Evolutionary conservation across 2,797 vertebrate genomes (phyloP).

Genomic region (Merluccius polli): DNA sequence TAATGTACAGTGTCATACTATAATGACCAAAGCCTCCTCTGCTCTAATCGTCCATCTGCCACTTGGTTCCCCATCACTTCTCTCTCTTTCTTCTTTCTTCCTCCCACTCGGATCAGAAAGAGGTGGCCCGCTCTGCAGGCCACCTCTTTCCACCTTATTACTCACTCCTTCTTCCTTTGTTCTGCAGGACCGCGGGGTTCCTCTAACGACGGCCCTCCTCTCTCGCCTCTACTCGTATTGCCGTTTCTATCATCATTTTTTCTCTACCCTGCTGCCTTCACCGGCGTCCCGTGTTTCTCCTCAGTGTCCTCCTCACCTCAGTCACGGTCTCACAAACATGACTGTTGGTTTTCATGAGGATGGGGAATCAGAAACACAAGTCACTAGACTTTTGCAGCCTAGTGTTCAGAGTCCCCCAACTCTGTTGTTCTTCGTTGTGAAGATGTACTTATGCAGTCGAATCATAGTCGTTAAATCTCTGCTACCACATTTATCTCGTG

Average conservation of each 20-base stretch:
- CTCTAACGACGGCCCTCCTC: neutral
- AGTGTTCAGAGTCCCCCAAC: neutral
- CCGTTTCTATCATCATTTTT: neutral
- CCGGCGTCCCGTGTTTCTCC: neutral
- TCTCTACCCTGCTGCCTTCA: neutral
- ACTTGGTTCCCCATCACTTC: conserved; percentile 5
- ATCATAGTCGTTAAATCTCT: too few species aligned
- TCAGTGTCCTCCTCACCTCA: neutral
- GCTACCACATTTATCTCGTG: too few species aligned
- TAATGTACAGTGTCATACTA: neutral
- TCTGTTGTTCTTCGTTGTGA: neutral
- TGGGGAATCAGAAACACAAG: neutral
- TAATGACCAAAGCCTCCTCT: neutral
- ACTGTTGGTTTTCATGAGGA: neutral
- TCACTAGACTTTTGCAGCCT: neutral
- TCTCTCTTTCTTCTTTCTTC: conserved; percentile 9
- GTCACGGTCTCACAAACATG: neutral
- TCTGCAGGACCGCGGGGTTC: conserved; percentile 3
- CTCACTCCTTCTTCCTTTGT: conserved; percentile 26
- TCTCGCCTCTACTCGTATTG: neutral
- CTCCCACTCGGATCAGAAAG: conserved; percentile 19
- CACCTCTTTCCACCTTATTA: neutral
- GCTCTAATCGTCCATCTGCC: neutral
- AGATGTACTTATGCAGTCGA: too few species aligned
- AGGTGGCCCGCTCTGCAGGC: conserved; percentile 30